A percentile compares a stretch with the other conserved stretches of the same genome.
These are phyloP conservation scores for Neoscelio sp. DNA, from an alignment of 2,888 invertebrate species.

Conservation along the genomic window DNA sequence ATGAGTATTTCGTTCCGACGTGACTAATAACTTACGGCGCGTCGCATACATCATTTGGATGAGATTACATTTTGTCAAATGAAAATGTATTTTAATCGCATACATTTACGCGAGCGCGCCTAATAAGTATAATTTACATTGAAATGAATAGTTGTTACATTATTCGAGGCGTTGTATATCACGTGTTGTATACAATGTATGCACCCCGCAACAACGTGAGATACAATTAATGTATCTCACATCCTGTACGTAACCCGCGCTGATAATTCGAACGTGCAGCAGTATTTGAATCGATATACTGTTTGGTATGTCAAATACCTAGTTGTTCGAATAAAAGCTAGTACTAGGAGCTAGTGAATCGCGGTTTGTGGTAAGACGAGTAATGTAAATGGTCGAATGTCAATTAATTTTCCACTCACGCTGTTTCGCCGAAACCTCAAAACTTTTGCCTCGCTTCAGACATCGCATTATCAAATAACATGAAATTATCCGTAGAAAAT, in stretches of 20 bases:
- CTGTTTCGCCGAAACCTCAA: constrained; percentile 17
- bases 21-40: constrained; percentile 33
- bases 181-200: constrained; percentile 59
- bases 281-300: constrained; percentile 20
- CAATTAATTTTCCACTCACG: constrained; percentile 42
- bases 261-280: constrained; percentile 58
- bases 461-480: constrained; percentile 28
- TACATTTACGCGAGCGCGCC: constrained; percentile 20
- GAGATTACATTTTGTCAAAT: constrained; percentile 60
- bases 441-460: constrained; percentile 28
- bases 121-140: constrained; percentile 65
- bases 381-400: constrained; percentile 55
- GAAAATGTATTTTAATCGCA: constrained; percentile 61
- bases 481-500: constrained; percentile 25
- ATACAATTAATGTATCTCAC: constrained; percentile 67
- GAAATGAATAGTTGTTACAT: constrained; percentile 66
- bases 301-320: constrained; percentile 38
- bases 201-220: constrained; percentile 61
- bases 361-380: constrained; percentile 59
- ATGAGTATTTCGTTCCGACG: constrained; percentile 22
- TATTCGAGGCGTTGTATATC: constrained; percentile 60
- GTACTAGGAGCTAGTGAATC: constrained; percentile 22
- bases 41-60: constrained; percentile 56
- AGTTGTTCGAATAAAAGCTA: constrained; percentile 46
- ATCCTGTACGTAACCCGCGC: constrained; percentile 58